These are phyloP conservation scores for Actenoides hombroni DNA, from an alignment of 2,113 vertebrate species.

Conservation along the genomic window DNA sequence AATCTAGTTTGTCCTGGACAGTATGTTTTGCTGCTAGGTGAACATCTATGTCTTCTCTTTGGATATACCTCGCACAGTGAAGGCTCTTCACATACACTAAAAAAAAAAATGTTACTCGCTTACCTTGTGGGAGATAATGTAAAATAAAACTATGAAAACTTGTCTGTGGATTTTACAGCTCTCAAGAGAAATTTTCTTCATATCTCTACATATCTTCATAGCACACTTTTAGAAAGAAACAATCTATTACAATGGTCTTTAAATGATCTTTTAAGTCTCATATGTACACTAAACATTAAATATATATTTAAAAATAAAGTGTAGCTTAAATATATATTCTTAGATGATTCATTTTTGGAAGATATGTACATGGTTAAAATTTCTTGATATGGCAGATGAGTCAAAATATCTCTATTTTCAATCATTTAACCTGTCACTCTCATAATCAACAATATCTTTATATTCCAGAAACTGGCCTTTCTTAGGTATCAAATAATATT, in stretches of 20 bases:
- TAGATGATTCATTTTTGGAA: neutral
- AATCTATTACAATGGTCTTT: neutral
- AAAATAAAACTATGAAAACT: neutral
- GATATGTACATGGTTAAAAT: fast-evolving
- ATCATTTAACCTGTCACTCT: neutral
- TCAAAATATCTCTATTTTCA: neutral
- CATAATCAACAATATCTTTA: neutral
- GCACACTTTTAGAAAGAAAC: neutral
- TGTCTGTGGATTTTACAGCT: neutral
- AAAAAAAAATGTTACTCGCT: neutral
- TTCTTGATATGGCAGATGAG: neutral
- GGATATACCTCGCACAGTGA: neutral
- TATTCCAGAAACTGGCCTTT: neutral
- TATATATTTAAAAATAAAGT: neutral
- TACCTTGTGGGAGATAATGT: neutral
- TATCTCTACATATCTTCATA: neutral
- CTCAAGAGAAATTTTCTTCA: neutral
- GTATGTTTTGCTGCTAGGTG: neutral
- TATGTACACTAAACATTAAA: neutral
- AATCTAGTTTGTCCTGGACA: neutral
- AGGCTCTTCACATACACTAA: neutral
- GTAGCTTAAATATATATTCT: neutral
- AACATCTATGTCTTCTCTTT: neutral
- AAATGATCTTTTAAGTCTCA: neutral
- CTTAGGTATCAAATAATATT: neutral